Conservation (phyloP, 2,113 vertebrate species). For the Saguinus midas region DNA sequence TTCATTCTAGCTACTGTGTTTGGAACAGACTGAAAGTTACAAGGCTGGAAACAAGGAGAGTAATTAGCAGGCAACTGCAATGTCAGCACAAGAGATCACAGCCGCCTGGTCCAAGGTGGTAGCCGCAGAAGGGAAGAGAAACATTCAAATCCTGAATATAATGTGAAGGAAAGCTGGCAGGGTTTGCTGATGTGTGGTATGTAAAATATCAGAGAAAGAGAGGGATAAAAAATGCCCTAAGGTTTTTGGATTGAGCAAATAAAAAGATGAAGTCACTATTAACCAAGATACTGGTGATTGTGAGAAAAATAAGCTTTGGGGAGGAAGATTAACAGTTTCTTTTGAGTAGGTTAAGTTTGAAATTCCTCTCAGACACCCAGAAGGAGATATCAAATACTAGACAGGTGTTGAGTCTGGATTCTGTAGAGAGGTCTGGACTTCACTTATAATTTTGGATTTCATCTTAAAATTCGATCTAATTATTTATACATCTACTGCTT, state of each 20-base stretch:
- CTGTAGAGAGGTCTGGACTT: background rate
- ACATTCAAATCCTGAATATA: background rate
- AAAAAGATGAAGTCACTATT: background rate
- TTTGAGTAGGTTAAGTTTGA: slow-evolving; percentile 12
- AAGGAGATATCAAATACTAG: background rate
- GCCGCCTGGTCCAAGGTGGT: no score
- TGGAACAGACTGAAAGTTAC: background rate
- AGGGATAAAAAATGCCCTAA: background rate
- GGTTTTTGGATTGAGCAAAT: background rate
- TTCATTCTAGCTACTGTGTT: background rate
- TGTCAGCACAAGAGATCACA: background rate
- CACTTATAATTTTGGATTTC: background rate
- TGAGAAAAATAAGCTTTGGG: background rate
- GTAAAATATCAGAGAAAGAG: background rate
- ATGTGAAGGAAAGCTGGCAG: background rate
- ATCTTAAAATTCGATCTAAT: slow-evolving; percentile 16
- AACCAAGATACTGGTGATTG: background rate
- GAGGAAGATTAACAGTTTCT: background rate
- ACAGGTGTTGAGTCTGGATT: background rate
- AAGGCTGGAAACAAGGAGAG: background rate
- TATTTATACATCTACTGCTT: background rate
- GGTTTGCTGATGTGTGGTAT: background rate
- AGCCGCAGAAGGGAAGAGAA: background rate
- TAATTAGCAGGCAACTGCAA: background rate
- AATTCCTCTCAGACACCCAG: background rate